A percentile compares a stretch with the other conserved stretches of the same genome.
Evolutionary conservation across 2,113 vertebrate genomes (phyloP).

Genomic region (Chlorocebus sabaeus): DNA sequence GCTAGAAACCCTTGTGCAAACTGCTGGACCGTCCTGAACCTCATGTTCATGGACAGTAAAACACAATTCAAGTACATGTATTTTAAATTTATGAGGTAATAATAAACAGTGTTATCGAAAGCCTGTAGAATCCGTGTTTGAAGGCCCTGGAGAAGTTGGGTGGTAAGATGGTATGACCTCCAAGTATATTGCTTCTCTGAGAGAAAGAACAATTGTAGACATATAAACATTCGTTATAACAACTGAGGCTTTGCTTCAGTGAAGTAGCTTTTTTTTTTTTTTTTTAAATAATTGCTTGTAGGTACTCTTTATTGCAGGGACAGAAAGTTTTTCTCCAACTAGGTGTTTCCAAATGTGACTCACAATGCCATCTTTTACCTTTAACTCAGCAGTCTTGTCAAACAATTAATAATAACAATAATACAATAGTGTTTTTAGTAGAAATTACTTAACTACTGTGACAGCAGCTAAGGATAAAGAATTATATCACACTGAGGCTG

Average conservation of each 20-base stretch:
- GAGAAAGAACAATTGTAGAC: background rate
- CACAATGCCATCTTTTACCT: background rate
- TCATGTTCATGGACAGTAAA: background rate
- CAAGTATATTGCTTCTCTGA: background rate
- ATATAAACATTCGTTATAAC: background rate
- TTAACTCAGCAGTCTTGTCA: background rate
- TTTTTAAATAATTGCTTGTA: background rate
- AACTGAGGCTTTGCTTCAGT: background rate
- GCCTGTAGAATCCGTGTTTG: background rate
- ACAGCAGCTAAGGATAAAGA: background rate
- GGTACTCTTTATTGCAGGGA: background rate
- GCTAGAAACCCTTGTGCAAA: background rate
- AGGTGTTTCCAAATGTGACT: background rate
- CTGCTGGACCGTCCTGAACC: background rate
- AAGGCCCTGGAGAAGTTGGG: background rate
- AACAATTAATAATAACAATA: background rate
- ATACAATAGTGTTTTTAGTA: background rate
- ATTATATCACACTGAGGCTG: background rate
- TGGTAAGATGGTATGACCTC: background rate
- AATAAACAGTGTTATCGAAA: background rate
- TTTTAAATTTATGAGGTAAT: background rate
- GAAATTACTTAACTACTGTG: background rate
- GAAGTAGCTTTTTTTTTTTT: background rate
- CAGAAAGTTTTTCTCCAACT: background rate
- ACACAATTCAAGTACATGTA: background rate